Evolutionary conservation across 2,888 invertebrate species (phyloP), one percentile per base, ranked within the genome.

Genomic region (Andrena flavipes): DNA sequence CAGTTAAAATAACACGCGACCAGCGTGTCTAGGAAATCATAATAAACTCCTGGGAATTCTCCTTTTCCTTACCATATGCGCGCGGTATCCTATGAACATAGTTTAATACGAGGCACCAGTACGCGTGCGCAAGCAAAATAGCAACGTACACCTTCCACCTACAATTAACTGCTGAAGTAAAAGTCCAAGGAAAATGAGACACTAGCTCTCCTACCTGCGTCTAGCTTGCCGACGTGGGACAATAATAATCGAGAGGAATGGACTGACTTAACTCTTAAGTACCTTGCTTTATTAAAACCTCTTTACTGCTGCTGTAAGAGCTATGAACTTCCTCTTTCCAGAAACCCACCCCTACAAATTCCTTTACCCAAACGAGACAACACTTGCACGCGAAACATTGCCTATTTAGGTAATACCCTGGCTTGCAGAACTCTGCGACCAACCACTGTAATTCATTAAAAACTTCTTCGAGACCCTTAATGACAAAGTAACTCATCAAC

Each of bases 1-100:
- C 80, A 77, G 63, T 67, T 75, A 33, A 65, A 80, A 70, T 59
- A 82, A 82, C 82, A 69, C 29, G 76, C 69, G 60, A 69, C 33
- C 35, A 48, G n/a, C 48, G 42, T 71, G 62, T 63, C 67, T 72
- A 64, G 35, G 59, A 82, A 64, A 64, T 10, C 48, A 48, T 69
- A 69, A 70, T 48, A 67, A 42, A 49, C 81, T 70, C 79, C n/a
- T 54, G 77, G 64, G 60, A 77, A 64, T 76, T 70, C 64, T 56
- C 35, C 49, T 49, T 60, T 56, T 29, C 29, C 23, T 5, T 5
- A 8, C 23, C 60, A 42, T 56, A 13, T 33, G 2, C 26, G 30
- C 2, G 29, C 26, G 7, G 42, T 76, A 30, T 26, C 20, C 29
- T 54, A 23, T 29, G 35, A 33, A 59, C 16, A 29, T 10, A 10